These are phyloP conservation scores for Pyrgilauda ruficollis DNA, from an alignment of 2,113 vertebrate genomes.

Conservation along the genomic window DNA sequence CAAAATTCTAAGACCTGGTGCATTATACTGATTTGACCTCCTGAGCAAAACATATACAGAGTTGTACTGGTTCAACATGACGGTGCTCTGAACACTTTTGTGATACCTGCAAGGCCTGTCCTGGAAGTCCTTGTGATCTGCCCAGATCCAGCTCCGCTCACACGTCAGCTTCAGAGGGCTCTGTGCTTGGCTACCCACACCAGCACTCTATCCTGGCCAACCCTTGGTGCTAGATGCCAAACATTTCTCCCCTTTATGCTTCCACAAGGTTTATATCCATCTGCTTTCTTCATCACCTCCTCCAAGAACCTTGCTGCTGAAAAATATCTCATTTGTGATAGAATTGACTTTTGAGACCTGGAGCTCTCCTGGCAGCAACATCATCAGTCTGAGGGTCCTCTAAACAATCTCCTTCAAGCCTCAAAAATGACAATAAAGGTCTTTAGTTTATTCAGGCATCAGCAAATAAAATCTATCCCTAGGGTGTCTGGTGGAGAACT, in stretches of 20 bases:
- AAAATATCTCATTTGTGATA: background rate
- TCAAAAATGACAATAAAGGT: background rate
- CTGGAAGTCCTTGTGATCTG: background rate
- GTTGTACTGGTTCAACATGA: background rate
- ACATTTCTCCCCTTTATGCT: background rate
- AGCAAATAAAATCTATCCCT: background rate
- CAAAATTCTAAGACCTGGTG: background rate
- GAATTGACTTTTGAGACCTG: background rate
- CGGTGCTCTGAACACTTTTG: background rate
- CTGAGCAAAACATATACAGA: fast-evolving
- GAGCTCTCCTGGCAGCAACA: background rate
- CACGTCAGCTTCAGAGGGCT: background rate
- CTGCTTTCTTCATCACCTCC: background rate
- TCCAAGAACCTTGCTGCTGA: background rate
- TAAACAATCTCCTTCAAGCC: background rate
- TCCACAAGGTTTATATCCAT: background rate
- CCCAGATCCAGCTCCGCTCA: background rate
- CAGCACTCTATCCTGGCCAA: background rate
- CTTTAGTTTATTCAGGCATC: background rate
- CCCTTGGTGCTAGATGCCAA: background rate
- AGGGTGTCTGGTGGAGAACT: background rate
- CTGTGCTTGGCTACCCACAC: background rate
- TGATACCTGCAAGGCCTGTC: background rate
- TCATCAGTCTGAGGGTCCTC: background rate
- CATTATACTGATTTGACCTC: background rate